Base-by-base conservation (phyloP, 2,888 invertebrate genomes). In the Hypomecis atomaria region DNA sequence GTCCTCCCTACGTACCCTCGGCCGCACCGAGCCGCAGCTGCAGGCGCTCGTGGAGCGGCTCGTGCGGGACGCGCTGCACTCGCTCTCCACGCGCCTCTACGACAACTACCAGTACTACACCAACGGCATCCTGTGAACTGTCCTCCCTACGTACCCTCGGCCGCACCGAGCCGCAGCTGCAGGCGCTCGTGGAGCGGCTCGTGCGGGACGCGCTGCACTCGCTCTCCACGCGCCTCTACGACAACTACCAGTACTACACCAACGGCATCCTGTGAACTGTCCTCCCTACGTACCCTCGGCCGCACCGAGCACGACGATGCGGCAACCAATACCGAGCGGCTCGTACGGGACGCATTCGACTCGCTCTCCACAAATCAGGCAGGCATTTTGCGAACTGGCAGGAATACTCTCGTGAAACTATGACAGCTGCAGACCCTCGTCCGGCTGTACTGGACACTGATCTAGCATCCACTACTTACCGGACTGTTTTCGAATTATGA, bases 101-200 rank as follows among this genome's bases (percentile, higher is more conserved):
- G 99, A 99, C 94, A 98, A 98, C 86, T 99, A 98, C 93, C 99
- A 99, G 94, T 99, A 99, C 94, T 96, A 98, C 83, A 99, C 99
- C 81, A 99, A 99, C 92, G 99, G 99, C 71, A 99, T 99, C 82
- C 94, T 96, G 77, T 96, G 94, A 73, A 23, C 33, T 23, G 23
- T 5, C 8, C 13, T 0, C 36, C 6, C 34, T 11, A 6, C 47
- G 8, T 23, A 23, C 6, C 90, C 93, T 96, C 89, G 97, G 95
- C 77, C 94, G 97, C 89, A 99, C 99, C 0, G 99, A 99, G 87
- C 97, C 98, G 82, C 99, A 99, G 88, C 94, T 99, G 75, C 97
- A 97, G 79, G 94, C 96, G 66, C 95, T 98, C 71, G 98, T 99
- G 0, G 98, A 99, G 83, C 95, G 96, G 64, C 95, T 99, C 87